These are phyloP conservation scores for Actinia tenebrosa DNA, from an alignment of 64 coral and sea anemone genomes.

Conservation along the genomic window DNA sequence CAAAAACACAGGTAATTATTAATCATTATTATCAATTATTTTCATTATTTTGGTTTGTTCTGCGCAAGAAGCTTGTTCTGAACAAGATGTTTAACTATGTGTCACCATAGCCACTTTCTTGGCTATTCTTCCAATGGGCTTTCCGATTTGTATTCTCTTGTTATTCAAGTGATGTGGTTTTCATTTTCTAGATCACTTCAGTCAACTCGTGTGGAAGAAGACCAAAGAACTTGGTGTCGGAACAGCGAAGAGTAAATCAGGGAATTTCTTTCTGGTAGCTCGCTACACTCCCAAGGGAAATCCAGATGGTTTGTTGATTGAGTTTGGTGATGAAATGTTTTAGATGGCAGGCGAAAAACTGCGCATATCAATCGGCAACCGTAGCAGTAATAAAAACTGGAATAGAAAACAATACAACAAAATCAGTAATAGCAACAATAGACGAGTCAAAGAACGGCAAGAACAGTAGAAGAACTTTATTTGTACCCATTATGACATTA, in stretches of 20 bases:
- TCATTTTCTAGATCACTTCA: slow-evolving; percentile 60
- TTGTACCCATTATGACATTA: too few species aligned
- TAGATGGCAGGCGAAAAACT: background rate
- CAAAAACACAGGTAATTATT: slow-evolving; percentile 56
- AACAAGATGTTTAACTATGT: too few species aligned
- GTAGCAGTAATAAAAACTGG: background rate
- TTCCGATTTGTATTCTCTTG: background rate
- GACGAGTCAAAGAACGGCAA: background rate
- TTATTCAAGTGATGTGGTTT: background rate
- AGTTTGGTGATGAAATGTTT: slow-evolving; percentile 36
- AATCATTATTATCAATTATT: background rate
- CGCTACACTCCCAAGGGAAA: slow-evolving; percentile 83
- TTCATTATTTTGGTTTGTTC: too few species aligned
- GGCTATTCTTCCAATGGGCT: background rate
- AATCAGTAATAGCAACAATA: background rate
- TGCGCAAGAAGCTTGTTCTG: too few species aligned
- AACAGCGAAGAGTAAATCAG: slow-evolving; percentile 84
- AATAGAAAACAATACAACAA: background rate
- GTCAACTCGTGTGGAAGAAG: slow-evolving; percentile 71
- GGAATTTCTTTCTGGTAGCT: slow-evolving; percentile 89
- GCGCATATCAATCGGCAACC: background rate
- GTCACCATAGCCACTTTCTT: background rate
- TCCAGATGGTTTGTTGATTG: slow-evolving; percentile 45
- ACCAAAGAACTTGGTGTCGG: slow-evolving; percentile 79
- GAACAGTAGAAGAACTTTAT: background rate